phyloP scores from a whole-genome alignment of 2,888 invertebrate genomes.

The Hanleya hanleyi region DNA sequence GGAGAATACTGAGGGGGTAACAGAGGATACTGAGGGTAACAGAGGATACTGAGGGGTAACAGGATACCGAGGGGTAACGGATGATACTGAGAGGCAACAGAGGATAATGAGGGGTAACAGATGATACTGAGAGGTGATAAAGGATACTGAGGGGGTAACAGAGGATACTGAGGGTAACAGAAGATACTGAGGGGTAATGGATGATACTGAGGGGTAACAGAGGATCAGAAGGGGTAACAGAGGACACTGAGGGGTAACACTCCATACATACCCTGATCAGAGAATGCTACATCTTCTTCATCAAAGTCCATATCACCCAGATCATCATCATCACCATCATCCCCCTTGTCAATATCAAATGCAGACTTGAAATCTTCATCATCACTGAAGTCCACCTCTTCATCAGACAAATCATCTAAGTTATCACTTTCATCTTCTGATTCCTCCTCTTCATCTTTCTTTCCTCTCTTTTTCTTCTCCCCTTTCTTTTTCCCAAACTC shows the following conservation, averaged over 20 bases:
- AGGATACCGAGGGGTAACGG: too few relatives aligned
- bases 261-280: conserved; percentile 46
- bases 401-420: conserved; percentile 58
- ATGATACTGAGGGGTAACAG: too few relatives aligned
- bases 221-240: not conserved
- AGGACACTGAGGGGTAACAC: conserved; percentile 10
- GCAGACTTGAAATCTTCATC: conserved; percentile 65
- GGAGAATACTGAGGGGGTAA: too few relatives aligned
- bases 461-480: conserved; percentile 58
- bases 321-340: conserved; percentile 46
- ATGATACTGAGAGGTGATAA: too few relatives aligned
- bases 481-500: conserved; percentile 29
- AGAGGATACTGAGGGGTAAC: too few relatives aligned
- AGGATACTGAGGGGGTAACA: too few relatives aligned
- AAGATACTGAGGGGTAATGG: too few relatives aligned
- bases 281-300: conserved; percentile 62
- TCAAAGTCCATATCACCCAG: conserved; percentile 41
- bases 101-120: too few relatives aligned
- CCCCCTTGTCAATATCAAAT: conserved; percentile 55
- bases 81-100: too few relatives aligned
- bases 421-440: conserved; percentile 54
- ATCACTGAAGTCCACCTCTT: conserved; percentile 56
- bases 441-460: conserved; percentile 74
- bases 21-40: too few relatives aligned
- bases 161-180: too few relatives aligned